Evolutionary conservation across 1,140 invertebrate species (phyloP).

Genomic region (Melanaphis sacchari): DNA sequence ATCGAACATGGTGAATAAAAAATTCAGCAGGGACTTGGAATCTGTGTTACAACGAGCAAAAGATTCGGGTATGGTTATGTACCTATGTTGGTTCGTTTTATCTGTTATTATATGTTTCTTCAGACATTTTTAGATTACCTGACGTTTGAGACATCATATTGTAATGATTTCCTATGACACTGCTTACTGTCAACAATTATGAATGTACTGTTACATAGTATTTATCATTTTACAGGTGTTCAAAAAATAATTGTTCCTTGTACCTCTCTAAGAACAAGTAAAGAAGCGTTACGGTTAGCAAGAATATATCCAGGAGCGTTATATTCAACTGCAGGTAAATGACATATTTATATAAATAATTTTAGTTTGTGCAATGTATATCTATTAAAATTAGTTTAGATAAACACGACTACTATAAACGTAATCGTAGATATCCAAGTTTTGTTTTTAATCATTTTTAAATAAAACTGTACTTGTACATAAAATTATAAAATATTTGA

Average conservation of each 20-base stretch:
- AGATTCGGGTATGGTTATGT: constrained; percentile 76
- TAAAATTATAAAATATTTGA: not conserved
- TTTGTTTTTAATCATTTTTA: too few species aligned
- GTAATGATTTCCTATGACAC: not conserved
- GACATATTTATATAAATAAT: not conserved
- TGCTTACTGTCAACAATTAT: not conserved
- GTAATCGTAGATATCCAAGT: too few species aligned
- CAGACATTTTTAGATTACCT: not conserved
- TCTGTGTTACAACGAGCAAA: constrained; percentile 90
- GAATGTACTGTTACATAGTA: not conserved
- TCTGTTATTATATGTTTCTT: not conserved
- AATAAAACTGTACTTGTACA: not conserved
- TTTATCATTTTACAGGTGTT: constrained; percentile 71
- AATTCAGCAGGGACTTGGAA: constrained; percentile 90
- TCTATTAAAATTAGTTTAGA: not conserved
- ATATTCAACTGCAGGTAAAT: constrained; percentile 87
- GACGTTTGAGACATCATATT: not conserved
- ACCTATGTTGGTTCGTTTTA: not conserved
- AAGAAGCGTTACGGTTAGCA: constrained; percentile 87
- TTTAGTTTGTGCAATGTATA: not conserved
- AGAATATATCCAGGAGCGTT: constrained; percentile 87
- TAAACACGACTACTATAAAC: not conserved
- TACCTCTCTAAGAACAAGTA: constrained; percentile 85
- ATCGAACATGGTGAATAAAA: constrained; percentile 94
- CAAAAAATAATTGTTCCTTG: constrained; percentile 95